Percentiles rank a stretch among this genome's conserved stretches.
These are phyloP conservation scores for Coleophora deauratella DNA, from an alignment of 2,888 invertebrate species.

Conservation along the genomic window DNA sequence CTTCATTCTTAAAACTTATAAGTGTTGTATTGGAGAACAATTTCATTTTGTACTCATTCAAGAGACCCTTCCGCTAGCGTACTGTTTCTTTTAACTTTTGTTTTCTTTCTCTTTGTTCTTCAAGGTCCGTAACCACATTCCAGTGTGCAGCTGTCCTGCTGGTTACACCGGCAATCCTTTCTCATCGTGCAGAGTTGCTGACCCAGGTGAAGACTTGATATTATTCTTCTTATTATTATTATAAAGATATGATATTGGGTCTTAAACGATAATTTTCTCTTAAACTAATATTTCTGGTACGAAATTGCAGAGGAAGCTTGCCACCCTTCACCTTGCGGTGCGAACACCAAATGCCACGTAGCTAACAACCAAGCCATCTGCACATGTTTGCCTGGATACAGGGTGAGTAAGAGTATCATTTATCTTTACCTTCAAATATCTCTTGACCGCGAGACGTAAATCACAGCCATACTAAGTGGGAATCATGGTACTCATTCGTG, in stretches of 20 bases:
- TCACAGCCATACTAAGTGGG: no score
- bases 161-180: conserved; percentile 88
- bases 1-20: background rate
- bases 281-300: no score
- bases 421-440: no score
- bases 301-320: conserved; percentile 86
- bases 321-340: conserved; percentile 87
- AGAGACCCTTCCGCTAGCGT: no score
- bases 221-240: no score
- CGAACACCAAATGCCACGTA: conserved; percentile 87
- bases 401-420: conserved; percentile 55
- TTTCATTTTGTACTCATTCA: no score
- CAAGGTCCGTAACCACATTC: conserved; percentile 80
- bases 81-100: no score
- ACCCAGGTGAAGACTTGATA: conserved; percentile 75
- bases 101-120: conserved; percentile 1
- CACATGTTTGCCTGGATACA: conserved; percentile 82
- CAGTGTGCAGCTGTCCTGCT: conserved; percentile 84
- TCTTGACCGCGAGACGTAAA: no score
- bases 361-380: conserved; percentile 85
- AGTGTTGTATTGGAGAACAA: no score
- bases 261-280: no score
- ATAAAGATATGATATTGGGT: no score
- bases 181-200: conserved; percentile 79
- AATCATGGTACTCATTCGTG: no score